A percentile compares a stretch with the other conserved stretches of the same genome.
Conservation (phyloP, 2,888 invertebrate species). For the Chymomyza procnemis region DNA sequence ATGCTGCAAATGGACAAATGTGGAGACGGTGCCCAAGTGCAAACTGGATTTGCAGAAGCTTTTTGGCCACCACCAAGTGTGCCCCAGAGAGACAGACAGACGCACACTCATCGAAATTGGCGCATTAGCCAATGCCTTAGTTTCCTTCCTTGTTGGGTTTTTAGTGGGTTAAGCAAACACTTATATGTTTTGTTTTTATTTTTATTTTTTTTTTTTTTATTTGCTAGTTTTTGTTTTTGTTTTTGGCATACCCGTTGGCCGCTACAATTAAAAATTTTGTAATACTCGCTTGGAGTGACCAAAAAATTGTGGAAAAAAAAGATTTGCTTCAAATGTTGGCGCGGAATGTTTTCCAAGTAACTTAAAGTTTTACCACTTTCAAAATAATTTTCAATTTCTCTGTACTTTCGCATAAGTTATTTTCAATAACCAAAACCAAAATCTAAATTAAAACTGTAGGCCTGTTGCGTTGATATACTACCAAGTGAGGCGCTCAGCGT, state of each 20-base stretch:
- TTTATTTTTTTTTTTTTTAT: slow-evolving; percentile 19
- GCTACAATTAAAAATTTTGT: slow-evolving; percentile 67
- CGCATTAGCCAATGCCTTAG: slow-evolving; percentile 19
- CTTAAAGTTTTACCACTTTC: slow-evolving; percentile 67
- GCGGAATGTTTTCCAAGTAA: slow-evolving; percentile 54
- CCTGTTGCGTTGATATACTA: not conserved
- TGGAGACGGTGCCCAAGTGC: slow-evolving; percentile 42
- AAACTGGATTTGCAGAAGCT: slow-evolving; percentile 56
- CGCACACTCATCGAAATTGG: not conserved
- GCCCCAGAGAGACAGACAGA: slow-evolving; percentile 49
- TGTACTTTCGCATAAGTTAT: slow-evolving; percentile 24
- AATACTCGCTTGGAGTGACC: slow-evolving; percentile 42
- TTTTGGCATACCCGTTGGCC: slow-evolving; percentile 22
- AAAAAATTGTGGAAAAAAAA: slow-evolving; percentile 51
- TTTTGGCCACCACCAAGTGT: slow-evolving; percentile 30
- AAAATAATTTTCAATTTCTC: slow-evolving; percentile 69
- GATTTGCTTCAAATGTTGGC: slow-evolving; percentile 50
- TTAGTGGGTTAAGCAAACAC: slow-evolving; percentile 57
- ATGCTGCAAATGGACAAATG: slow-evolving; percentile 43
- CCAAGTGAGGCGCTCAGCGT: not conserved
- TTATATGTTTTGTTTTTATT: slow-evolving; percentile 15
- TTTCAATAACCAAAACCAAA: not conserved
- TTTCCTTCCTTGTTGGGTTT: slow-evolving; percentile 61
- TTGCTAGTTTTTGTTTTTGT: slow-evolving; percentile 16
- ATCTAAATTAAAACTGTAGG: not conserved